phyloP scores from a whole-genome alignment of 2,888 invertebrate species.

The Ommatoiulus sabulosus region DNA sequence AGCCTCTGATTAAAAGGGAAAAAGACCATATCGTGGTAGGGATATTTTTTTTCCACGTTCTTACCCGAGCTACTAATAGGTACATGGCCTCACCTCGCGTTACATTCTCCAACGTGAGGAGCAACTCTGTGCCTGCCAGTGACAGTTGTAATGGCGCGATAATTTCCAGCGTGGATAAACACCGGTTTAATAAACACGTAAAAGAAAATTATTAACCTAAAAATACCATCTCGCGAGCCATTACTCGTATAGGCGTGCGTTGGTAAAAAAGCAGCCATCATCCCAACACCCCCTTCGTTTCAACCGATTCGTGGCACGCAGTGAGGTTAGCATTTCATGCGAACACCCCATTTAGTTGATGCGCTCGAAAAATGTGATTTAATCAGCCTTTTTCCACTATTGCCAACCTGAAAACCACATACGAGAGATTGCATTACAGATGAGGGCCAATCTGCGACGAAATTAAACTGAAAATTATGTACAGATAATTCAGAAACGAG shows the following conservation, averaged over 20 bases:
- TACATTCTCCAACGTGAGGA: background rate
- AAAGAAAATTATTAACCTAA: constrained; percentile 45
- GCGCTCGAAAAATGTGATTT: constrained; percentile 47
- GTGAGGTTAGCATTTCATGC: constrained; percentile 30
- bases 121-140: background rate
- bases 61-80: background rate
- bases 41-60: background rate
- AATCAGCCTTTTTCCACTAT: constrained; percentile 45
- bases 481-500: constrained; percentile 34
- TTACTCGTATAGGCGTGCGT: constrained; percentile 1
- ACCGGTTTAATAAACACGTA: constrained; percentile 45
- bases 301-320: background rate
- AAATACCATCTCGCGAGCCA: constrained; percentile 27
- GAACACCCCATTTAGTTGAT: constrained; percentile 47
- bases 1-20: background rate
- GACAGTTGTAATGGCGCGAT: constrained; percentile 23
- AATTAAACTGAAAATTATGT: constrained; percentile 33
- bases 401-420: constrained; percentile 27
- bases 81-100: background rate
- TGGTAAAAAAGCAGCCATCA: background rate
- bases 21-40: background rate
- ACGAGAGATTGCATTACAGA: constrained; percentile 30
- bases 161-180: constrained; percentile 48
- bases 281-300: background rate
- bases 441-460: constrained; percentile 29